Evolutionary conservation across 2,113 vertebrate species (phyloP).

Genomic region (Coptodon bakossiorum): DNA sequence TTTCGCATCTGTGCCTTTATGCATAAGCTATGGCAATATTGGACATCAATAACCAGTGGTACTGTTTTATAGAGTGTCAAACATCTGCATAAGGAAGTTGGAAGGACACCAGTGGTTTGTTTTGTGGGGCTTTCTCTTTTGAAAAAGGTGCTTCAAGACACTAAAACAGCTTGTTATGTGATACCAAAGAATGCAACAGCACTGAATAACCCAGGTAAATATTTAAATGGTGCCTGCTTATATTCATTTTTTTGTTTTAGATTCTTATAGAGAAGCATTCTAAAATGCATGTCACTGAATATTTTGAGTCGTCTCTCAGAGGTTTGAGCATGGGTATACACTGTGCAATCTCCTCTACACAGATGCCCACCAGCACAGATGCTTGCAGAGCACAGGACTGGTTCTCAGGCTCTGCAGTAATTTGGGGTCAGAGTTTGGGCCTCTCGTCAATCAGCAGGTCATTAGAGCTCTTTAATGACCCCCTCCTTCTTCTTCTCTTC

Average conservation of each 20-base stretch:
- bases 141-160: background rate
- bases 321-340: background rate
- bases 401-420: conserved; percentile 71
- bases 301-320: background rate
- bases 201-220: background rate
- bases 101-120: background rate
- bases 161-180: background rate
- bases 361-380: conserved; percentile 21
- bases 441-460: conserved; percentile 71
- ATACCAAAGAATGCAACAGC: background rate
- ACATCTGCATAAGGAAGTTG: background rate
- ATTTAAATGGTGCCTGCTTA: background rate
- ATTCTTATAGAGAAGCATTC: background rate
- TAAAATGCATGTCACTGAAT: background rate
- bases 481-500: background rate
- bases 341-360: background rate
- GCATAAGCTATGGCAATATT: background rate
- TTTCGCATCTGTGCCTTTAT: background rate
- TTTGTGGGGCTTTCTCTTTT: background rate
- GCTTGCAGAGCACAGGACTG: conserved; percentile 8
- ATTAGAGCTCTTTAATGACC: conserved; percentile 71
- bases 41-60: background rate
- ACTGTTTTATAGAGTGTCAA: background rate
- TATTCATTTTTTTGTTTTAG: background rate
- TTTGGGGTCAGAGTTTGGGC: conserved; percentile 67